phyloP scores from a whole-genome alignment of 2,113 vertebrate genomes.

The Aspiorhynchus laticeps region DNA sequence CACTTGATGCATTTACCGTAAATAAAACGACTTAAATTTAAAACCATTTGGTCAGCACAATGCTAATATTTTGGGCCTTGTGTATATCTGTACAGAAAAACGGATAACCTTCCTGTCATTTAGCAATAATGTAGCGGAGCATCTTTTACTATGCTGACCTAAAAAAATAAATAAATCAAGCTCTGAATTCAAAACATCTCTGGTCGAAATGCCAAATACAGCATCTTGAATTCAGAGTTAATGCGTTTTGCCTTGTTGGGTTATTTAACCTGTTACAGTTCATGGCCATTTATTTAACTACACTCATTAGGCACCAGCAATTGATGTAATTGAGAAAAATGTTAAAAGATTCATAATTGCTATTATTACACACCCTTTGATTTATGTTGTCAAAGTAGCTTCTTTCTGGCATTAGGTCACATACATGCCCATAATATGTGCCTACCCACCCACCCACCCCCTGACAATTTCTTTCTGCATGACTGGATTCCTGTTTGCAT shows the following conservation, averaged over 20 bases:
- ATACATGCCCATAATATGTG: slow-evolving; percentile 6
- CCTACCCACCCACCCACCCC: slow-evolving; percentile 2
- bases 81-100: slow-evolving; percentile 18
- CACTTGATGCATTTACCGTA: neutral
- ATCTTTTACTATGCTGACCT: slow-evolving; percentile 26
- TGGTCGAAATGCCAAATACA: slow-evolving; percentile 57
- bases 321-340: neutral
- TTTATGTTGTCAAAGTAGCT: neutral
- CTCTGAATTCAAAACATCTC: neutral
- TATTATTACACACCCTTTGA: neutral
- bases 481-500: slow-evolving; percentile 60
- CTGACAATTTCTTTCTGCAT: slow-evolving; percentile 43
- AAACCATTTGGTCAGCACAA: neutral
- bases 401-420: neutral
- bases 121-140: slow-evolving; percentile 51
- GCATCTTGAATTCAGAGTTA: slow-evolving; percentile 33
- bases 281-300: neutral
- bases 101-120: neutral
- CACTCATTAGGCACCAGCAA: slow-evolving; percentile 22
- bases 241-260: neutral
- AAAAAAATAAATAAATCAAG: neutral
- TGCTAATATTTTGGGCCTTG: neutral
- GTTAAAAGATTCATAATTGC: slow-evolving; percentile 6
- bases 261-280: neutral
- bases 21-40: neutral